Evolutionary conservation across 35 echinoderm and acorn worm species (phyloP).

Genomic region (Ptychodera flava): DNA sequence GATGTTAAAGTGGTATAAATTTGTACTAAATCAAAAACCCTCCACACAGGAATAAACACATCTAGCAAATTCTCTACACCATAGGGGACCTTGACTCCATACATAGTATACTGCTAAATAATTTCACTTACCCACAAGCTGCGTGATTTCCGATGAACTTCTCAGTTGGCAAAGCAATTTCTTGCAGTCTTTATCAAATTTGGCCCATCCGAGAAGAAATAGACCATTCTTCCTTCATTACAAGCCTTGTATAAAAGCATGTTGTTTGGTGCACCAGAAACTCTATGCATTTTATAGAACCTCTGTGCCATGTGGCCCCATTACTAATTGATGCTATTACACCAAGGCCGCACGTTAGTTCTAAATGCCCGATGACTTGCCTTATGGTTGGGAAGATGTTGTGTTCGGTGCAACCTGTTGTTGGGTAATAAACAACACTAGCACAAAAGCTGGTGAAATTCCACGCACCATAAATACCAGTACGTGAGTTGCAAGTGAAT

Average conservation of each 20-base stretch:
- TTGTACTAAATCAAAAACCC: too few relatives aligned
- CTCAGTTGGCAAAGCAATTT: neutral
- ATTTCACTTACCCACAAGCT: neutral
- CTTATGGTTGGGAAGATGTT: neutral
- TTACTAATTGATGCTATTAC: constrained; percentile 19
- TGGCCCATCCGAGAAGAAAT: neutral
- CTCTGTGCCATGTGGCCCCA: constrained; percentile 24
- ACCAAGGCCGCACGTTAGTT: constrained; percentile 17
- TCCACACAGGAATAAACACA: too few relatives aligned
- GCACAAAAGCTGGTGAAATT: constrained; percentile 12
- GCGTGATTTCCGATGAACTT: neutral
- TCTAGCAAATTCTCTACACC: too few relatives aligned
- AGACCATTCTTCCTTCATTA: neutral
- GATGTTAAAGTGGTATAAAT: too few relatives aligned
- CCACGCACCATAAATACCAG: constrained; percentile 45
- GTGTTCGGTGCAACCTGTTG: neutral
- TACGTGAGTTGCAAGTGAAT: constrained; percentile 28
- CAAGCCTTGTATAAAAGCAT: neutral
- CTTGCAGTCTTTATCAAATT: neutral
- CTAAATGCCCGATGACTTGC: constrained; percentile 15
- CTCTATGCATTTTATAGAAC: constrained; percentile 6
- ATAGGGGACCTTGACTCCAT: too few relatives aligned
- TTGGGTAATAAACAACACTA: constrained; percentile 33
- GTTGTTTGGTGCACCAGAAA: neutral
- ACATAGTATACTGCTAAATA: too few relatives aligned